Evolutionary conservation across 2,113 vertebrate genomes (phyloP).

Genomic region (Antechinus stuartii): DNA sequence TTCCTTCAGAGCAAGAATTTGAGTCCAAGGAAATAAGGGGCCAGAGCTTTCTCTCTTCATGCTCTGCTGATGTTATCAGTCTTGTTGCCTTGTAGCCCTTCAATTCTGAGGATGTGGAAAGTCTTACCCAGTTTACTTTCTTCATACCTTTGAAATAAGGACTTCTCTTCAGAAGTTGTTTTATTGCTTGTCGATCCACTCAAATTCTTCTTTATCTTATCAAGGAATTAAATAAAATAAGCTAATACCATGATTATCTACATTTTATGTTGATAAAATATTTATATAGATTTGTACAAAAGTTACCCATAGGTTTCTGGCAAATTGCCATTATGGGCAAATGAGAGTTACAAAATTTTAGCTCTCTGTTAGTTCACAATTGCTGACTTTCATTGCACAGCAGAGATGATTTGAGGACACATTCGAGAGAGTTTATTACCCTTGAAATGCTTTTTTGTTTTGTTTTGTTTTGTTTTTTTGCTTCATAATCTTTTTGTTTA

Average conservation of each 20-base stretch:
- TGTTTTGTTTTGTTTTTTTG: conserved; percentile 33
- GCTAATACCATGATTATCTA: neutral
- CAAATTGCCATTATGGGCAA: neutral
- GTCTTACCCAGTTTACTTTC: neutral
- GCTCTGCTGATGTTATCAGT: neutral
- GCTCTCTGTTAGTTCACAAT: neutral
- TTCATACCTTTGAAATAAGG: neutral
- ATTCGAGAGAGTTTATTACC: neutral
- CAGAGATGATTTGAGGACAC: neutral
- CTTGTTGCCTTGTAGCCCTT: neutral
- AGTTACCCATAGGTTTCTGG: conserved; percentile 8
- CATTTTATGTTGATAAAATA: neutral
- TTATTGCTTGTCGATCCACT: conserved; percentile 1
- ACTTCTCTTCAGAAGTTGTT: neutral
- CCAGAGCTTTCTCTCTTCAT: neutral
- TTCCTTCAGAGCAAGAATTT: neutral
- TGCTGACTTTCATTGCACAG: neutral
- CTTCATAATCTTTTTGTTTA: neutral
- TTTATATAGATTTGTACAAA: neutral
- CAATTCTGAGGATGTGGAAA: neutral
- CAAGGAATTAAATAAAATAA: conserved; percentile 37
- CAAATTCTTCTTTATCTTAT: conserved; percentile 29
- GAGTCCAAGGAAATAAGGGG: neutral
- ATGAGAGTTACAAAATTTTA: neutral
- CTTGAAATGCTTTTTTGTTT: conserved; percentile 11